Evolutionary conservation across 2,888 invertebrate species (phyloP), one percentile per base, ranked within the genome.

Genomic region (Mythimna pallens): DNA sequence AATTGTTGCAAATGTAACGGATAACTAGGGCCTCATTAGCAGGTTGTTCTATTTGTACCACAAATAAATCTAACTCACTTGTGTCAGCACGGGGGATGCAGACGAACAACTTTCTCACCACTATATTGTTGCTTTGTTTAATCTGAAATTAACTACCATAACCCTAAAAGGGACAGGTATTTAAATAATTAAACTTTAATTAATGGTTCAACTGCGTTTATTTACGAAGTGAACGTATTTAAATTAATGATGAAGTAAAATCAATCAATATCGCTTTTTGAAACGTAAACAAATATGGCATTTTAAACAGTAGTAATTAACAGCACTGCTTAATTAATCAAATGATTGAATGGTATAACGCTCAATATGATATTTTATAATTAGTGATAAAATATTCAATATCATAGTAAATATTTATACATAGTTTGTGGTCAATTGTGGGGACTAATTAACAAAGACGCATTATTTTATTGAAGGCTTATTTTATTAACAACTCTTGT

Each of bases 11-110:
- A 86, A 84, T 85, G 70, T 82, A 86, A 83, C 75, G 68, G 82
- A 80, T 84, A 87, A 83, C 82, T 81, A 76, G 82, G 75, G 55
- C 50, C 87, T 87, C 85, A 87, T 87, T 87, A 87, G 78, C 87
- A 85, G 87, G 85, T 83, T 81, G 87, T 83, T 66, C 76, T 7
- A 78, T 83, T 81, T 82, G 81, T 70, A 75, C 65, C 58, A 73
- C 76, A 79, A 83, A 87, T 87, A 83, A 86, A 87, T 86, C 84
- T 87, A 73, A 71, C 66, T 83, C 71, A 84, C 70, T 78, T 69
- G 79, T 87, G 80, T 82, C 79, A 80, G 67, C 57, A 36, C 68
- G 25, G 55, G 54, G 14, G 30, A 54, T 55, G 30, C 57, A 79
- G 65, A 78, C 81, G 62, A 40, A 74, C 87, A 67, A 85, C 73